A percentile compares a stretch with the other conserved stretches of the same genome.
These are phyloP conservation scores for Leptogaster cylindrica DNA, from an alignment of 2,888 invertebrate genomes.

Conservation along the genomic window DNA sequence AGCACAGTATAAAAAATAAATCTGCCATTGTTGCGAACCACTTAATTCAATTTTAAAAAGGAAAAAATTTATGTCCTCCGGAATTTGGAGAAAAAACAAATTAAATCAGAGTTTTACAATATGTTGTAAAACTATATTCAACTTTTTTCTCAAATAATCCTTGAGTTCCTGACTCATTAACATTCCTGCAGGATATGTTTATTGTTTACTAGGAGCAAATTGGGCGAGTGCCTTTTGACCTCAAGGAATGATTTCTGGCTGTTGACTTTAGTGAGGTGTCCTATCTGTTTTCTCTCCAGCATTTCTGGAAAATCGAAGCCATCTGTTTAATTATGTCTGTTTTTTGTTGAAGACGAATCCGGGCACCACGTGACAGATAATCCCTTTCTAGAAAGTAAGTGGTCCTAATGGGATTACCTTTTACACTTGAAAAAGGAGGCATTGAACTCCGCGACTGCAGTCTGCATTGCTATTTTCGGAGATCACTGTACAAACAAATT, in stretches of 20 bases:
- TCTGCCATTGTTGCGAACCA: no score
- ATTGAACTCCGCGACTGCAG: background rate
- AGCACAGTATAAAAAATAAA: no score
- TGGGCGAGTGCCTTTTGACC: background rate
- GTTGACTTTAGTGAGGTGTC: background rate
- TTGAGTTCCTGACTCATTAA: no score
- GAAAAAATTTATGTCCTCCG: no score
- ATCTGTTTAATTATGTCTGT: slow-evolving; percentile 11
- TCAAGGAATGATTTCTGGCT: background rate
- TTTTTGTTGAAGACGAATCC: background rate
- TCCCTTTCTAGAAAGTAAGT: slow-evolving; percentile 16
- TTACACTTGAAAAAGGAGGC: background rate
- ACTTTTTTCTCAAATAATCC: no score
- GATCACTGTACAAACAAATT: slow-evolving; percentile 29
- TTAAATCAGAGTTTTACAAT: no score
- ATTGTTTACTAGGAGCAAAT: background rate
- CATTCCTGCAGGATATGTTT: no score
- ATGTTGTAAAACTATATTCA: no score
- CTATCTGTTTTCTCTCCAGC: slow-evolving; percentile 12
- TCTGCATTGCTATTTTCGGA: slow-evolving; percentile 20
- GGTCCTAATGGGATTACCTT: slow-evolving; percentile 25
- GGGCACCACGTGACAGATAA: slow-evolving; percentile 36
- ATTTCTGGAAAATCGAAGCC: slow-evolving; percentile 11
- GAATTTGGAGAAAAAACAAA: no score
- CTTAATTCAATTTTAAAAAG: no score